Base-by-base conservation (phyloP, 1,140 invertebrate species). In the Brachystomella parvula region DNA sequence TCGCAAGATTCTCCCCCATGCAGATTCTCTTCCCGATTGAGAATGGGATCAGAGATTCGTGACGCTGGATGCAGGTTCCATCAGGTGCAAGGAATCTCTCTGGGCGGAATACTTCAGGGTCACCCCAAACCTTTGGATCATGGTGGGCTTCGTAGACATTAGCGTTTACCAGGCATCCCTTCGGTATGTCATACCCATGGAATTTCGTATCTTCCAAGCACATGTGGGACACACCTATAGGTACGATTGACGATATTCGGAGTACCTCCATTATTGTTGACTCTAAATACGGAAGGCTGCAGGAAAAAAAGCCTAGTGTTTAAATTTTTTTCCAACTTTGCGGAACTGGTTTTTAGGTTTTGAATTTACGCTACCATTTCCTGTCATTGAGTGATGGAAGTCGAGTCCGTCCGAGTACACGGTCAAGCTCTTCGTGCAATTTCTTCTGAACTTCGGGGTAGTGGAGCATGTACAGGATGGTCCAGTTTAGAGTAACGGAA, bases 401-500 rank as follows among this genome's bases (percentile, higher is more conserved):
- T n/a, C n/a, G n/a, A n/a, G n/a, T n/a, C n/a, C n/a, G n/a, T n/a
- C 76, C 77, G 61, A 78, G 67, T 3, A 77, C 73, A 17, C 71
- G 58, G 39, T 75, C 68, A 6, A 80, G 71, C 66, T 78, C 77
- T 15, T 76, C 63, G 49, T 79, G 75, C 3, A 76, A 39, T 63
- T 70, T 70, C 12, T 65, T 53, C 65, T 81, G 78, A 28, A 79
- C 74, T 29, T 79, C 74, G 15, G 74, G 72, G 63, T 79, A 29
- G 2, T 76, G 53, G 0, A 77, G 72, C n/a, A 82, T 72, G 44
- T 76, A 73, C 33, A 76, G 74, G 2, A 81, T 53, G 21, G 71
- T 72, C 77, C 78, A 82, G 26, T 64, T 66, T 1, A 81, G 67
- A 9, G 77, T 77, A 47, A 71, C 76, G 17, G 76, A 68, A 6